These are phyloP conservation scores for Eleginops maclovinus DNA, from an alignment of 2,113 vertebrate species.

Conservation along the genomic window DNA sequence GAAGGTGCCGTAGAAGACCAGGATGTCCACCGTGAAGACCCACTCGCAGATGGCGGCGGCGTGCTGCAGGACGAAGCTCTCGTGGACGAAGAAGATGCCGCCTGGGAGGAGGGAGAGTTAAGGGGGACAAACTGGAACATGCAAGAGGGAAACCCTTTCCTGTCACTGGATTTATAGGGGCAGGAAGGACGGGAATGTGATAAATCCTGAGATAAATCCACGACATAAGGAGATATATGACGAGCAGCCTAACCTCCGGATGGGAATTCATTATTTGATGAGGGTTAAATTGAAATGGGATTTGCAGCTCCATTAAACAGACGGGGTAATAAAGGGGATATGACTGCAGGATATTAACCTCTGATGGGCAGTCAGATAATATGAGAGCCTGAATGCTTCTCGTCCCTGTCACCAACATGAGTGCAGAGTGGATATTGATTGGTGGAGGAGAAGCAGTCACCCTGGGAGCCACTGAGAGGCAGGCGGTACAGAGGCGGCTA, in stretches of 20 bases:
- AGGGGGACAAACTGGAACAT: conserved; percentile 69
- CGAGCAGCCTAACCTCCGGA: conserved; percentile 5
- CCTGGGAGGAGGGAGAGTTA: conserved; percentile 76
- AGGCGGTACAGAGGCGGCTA: background rate
- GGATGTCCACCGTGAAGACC: conserved; percentile 92
- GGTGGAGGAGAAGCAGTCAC: background rate
- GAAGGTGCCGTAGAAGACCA: conserved; percentile 93
- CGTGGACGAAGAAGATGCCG: conserved; percentile 91
- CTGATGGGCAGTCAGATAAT: background rate
- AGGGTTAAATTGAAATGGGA: background rate
- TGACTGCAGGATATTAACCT: background rate
- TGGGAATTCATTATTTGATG: background rate
- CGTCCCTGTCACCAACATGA: background rate
- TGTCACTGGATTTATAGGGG: background rate
- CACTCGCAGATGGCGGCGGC: conserved; percentile 93
- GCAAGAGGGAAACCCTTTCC: background rate
- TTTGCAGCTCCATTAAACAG: conserved; percentile 2
- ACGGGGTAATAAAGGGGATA: background rate
- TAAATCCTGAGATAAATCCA: background rate
- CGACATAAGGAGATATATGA: background rate
- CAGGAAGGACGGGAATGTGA: too few relatives aligned
- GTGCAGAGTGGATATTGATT: background rate
- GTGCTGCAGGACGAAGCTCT: conserved; percentile 90
- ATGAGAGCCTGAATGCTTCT: background rate
- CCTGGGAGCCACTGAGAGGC: background rate